Evolutionary conservation across 2,797 vertebrate species (phyloP).

Genomic region (Coregonus suidteri): DNA sequence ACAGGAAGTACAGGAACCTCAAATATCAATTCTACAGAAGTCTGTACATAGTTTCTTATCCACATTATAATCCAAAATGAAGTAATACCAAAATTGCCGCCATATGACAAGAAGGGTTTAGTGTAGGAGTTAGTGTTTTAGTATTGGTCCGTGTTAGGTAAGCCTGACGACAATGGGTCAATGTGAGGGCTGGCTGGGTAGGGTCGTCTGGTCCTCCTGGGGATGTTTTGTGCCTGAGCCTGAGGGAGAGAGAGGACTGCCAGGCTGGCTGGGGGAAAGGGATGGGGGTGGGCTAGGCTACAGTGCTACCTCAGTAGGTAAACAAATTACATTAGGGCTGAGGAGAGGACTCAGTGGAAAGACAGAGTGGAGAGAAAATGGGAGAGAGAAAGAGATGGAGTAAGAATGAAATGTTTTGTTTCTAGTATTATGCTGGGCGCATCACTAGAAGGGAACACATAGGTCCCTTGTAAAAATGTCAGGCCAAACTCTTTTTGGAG

Average conservation of each 20-base stretch:
- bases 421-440: background rate
- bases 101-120: background rate
- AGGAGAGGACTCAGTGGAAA: conserved; percentile 31
- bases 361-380: conserved; percentile 23
- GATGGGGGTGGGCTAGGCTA: conserved; percentile 31
- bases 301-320: conserved; percentile 62
- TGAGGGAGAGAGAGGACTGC: background rate
- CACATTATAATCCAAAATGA: background rate
- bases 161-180: conserved; percentile 46
- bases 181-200: conserved; percentile 45
- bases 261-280: background rate
- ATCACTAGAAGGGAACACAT: background rate
- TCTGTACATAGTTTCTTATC: background rate
- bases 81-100: background rate
- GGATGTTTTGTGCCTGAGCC: background rate
- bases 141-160: conserved; percentile 25
- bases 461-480: background rate
- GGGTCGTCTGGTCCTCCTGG: conserved; percentile 16
- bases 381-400: background rate
- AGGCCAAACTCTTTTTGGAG: background rate
- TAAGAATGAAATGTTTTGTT: background rate
- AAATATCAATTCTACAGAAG: background rate
- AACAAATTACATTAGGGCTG: conserved; percentile 69
- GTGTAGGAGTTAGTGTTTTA: conserved; percentile 3
- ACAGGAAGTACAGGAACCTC: background rate